These are phyloP conservation scores for Naja naja DNA, from an alignment of 2,113 vertebrate species.

Conservation along the genomic window DNA sequence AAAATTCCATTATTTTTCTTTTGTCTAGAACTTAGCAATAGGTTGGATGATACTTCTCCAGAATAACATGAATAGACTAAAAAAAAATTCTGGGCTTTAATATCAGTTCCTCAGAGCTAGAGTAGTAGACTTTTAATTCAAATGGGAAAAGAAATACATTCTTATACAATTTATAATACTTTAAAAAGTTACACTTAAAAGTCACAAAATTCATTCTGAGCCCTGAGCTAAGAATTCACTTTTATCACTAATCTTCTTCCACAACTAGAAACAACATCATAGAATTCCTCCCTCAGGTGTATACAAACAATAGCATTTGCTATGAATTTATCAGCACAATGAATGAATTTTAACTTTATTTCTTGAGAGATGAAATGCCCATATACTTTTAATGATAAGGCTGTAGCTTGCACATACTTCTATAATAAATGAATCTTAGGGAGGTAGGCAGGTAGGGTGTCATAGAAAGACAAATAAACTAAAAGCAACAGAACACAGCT, in stretches of 20 bases:
- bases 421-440: slow-evolving; percentile 25
- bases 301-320: slow-evolving; percentile 17
- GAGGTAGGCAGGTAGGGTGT: slow-evolving; percentile 33
- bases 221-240: background rate
- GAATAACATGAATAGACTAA: background rate
- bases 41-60: background rate
- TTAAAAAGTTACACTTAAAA: background rate
- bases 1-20: background rate
- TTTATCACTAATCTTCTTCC: background rate
- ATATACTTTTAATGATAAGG: slow-evolving; percentile 17
- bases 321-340: slow-evolving; percentile 26
- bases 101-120: background rate
- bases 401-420: background rate
- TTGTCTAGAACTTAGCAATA: background rate
- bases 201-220: background rate
- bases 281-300: background rate
- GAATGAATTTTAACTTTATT: slow-evolving; percentile 34
- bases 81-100: background rate
- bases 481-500: slow-evolving; percentile 29
- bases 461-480: slow-evolving; percentile 52
- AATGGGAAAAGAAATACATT: background rate
- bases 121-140: background rate
- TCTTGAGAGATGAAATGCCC: background rate
- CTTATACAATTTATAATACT: background rate
- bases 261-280: background rate